Evolutionary conservation across 2,113 vertebrate genomes (phyloP), one percentile per base, ranked within the genome.

Genomic region (Glaucomys volans): DNA sequence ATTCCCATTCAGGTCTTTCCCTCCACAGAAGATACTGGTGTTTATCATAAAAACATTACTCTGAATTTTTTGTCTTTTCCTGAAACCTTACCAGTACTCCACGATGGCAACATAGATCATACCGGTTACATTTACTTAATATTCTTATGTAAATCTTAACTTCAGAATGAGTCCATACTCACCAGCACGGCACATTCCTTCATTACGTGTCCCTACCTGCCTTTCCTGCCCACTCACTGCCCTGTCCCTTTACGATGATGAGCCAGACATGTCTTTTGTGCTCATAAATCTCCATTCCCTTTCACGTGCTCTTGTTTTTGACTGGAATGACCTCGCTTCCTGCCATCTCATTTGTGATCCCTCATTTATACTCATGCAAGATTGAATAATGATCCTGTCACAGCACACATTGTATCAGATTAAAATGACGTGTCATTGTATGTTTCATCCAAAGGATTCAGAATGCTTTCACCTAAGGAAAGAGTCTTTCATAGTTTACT

Each of bases 331-430:
- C 87, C 47, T 81, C 64, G 50, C 52, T 54, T 93, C 42, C 59
- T 90, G 66, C 11, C 12, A 5, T 18, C 30, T 87, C 8, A 28
- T 54, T 86, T 90, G 32, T 4, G 47, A 40, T 28, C 14, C 11
- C 2, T 66, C 66, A 87, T 94, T 97, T 96, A 89, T 91, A 50
- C 24, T 87, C 32, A 59, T 50, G 50, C 59, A 28, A 40, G 64
- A 66, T 1, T 92, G 80, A 93, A 91, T 37, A 91, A 93, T 71
- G 59, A 8, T 37, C 88, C 72, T 86, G 35, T 54, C n/a, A 87
- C 26, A 32, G 40, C 50, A 35, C 8, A 52, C 59, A 59, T 62
- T 52, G 11, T 50, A 71, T 28, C 26, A 6, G 37, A 89, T 93
- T 89, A 82, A 94, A 93, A 88, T 32, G 1, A 4, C 67, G 8